Base-by-base conservation (phyloP, 2,888 invertebrate genomes). In the Torymus texanus region DNA sequence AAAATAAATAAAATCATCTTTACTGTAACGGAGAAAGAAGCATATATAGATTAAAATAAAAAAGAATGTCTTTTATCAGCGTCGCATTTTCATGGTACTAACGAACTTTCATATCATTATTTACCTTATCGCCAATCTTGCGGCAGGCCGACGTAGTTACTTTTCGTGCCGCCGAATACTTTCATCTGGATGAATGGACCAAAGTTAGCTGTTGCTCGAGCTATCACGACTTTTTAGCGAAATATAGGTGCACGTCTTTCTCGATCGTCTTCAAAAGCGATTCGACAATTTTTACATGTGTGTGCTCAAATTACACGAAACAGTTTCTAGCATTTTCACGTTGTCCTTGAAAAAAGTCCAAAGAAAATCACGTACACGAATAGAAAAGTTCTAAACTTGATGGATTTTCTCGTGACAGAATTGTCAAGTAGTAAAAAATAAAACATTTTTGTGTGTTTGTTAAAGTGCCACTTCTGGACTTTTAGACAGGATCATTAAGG, bases 161-260 rank as follows among this genome's bases (percentile, higher is more conserved):
- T 78, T 78, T 73, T 78, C 61, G 29, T 66, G 74, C 66, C 61
- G 80, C 56, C 66, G 55, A 41, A 79, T 70, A 81, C 58, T 79
- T 77, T 74, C 76, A 75, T 62, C 68, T 65, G 78, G 66, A 77
- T 68, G 75, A 82, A 75, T 79, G 81, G 81, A 82, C 81, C 82
- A 81, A 82, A 82, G 82, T 82, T 78, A 75, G 78, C 80, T 80
- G 82, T 82, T 71, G 81, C 71, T 71, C 73, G 53, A 65, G 66
- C 74, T 59, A 72, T 70, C 76, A 58, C 73, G 75, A 77, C 79
- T 73, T 75, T 65, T 78, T 77, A 76, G 75, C 66, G 14, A 72
- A 75, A 61, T 62, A 21, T 66, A 74, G 18, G 10, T 58, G 59
- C 74, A 71, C 65, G 53, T 77, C 41, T 72, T 74, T 68, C 41